Percentiles rank a stretch among this genome's conserved stretches.
These are phyloP conservation scores for Rhinogobius similis DNA, from an alignment of 2,113 vertebrate genomes.

Conservation along the genomic window DNA sequence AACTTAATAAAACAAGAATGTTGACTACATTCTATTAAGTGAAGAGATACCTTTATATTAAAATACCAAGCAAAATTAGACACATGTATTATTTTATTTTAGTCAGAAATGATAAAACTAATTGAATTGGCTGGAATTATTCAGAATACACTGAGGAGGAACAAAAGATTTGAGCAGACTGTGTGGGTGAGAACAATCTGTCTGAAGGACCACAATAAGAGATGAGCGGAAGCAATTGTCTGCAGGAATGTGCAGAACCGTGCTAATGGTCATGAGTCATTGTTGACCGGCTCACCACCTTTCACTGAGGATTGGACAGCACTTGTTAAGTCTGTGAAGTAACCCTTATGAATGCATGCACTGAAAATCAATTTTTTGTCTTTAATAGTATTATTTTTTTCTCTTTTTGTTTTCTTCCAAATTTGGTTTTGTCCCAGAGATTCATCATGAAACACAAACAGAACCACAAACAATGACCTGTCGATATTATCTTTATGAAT, in stretches of 20 bases:
- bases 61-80: no score
- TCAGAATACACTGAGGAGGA: not conserved
- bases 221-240: not conserved
- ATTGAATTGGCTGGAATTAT: not conserved
- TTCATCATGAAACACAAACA: not conserved
- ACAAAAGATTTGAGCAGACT: not conserved
- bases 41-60: no score
- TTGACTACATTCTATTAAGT: not conserved
- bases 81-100: not conserved
- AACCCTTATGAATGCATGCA: not conserved
- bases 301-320: not conserved
- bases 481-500: no score
- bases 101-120: not conserved
- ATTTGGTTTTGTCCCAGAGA: no score
- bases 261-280: conserved; percentile 6
- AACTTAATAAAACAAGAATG: no score
- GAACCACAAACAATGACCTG: not conserved
- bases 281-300: not conserved
- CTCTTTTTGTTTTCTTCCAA: no score
- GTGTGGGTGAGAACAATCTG: not conserved
- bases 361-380: not conserved
- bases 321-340: not conserved
- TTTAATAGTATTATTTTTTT: not conserved
- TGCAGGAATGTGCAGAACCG: not conserved
- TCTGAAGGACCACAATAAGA: not conserved